Evolutionary conservation across 2,888 invertebrate species (phyloP), one percentile per base, ranked within the genome.

Genomic region (Hirtodrosophila histrioides): DNA sequence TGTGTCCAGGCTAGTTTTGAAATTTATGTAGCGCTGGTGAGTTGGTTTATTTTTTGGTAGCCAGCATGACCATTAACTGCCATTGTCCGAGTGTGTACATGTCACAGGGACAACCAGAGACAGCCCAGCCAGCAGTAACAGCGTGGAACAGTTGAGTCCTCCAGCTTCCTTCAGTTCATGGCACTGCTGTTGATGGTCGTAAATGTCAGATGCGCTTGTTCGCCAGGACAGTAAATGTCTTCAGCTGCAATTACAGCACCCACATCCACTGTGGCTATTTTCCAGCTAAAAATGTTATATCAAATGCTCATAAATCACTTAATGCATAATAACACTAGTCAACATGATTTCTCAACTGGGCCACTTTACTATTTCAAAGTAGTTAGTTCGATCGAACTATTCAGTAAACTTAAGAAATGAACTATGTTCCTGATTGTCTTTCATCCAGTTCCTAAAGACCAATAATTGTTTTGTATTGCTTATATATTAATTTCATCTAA

Each of bases 21-120:
- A 88, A 87, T 87, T 88, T 88, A 87, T 87, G 88, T 88, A 73
- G 79, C 88, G 76, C 57, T 84, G 72, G 75, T 88, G 87, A 88
- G 82, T 79, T 81, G 76, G 82, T 84, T 80, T 84, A 74, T 86
- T 86, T 87, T 78, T 74, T 70, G 73, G 70, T 78, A 60, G 64
- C 65, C 81, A 73, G 70, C 80, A 77, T 74, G 83, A 87, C 82
- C 83, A 83, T 85, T 87, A 85, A 76, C 79, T 87, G 78, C 69
- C 74, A 75, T 74, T 76, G 77, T 83, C 75, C 78, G 60, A 65
- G 68, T 72, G 71, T 86, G 84, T 84, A 64, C 82, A 78, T 84
- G 82, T 86, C 88, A 84, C 72, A 62, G 61, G 44, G 63, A 75
- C 77, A 70, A 62, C 50, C 54, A 35, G 12, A 44, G 36, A 29